These are phyloP conservation scores for Moxostoma hubbsi DNA, from an alignment of 2,797 vertebrate species.

Conservation along the genomic window DNA sequence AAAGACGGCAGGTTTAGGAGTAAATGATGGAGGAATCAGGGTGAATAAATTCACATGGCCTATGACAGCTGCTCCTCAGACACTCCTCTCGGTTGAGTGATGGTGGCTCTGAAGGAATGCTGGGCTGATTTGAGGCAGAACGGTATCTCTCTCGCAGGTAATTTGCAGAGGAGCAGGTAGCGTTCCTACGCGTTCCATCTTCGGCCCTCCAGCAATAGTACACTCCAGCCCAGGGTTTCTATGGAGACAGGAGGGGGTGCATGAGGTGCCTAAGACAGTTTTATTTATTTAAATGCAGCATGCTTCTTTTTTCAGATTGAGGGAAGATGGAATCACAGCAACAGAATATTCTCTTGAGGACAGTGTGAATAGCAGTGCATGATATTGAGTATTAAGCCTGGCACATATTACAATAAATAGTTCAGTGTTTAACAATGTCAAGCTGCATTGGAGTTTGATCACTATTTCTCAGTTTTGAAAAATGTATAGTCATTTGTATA, in stretches of 20 bases:
- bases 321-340: conserved; percentile 34
- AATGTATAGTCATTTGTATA: neutral
- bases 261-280: conserved; percentile 46
- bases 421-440: conserved; percentile 5
- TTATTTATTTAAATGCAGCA: conserved; percentile 58
- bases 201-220: conserved; percentile 47
- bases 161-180: conserved; percentile 52
- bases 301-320: conserved; percentile 38
- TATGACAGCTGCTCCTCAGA: conserved; percentile 57
- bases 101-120: conserved; percentile 33
- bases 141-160: conserved; percentile 45
- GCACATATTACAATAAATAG: conserved; percentile 3
- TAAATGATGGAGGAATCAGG: conserved; percentile 53
- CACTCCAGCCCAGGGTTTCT: conserved; percentile 55
- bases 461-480: neutral
- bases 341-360: conserved; percentile 31
- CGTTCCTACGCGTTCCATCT: conserved; percentile 47
- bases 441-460: neutral
- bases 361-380: conserved; percentile 11
- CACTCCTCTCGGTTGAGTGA: conserved; percentile 45
- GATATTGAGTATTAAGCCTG: conserved; percentile 24
- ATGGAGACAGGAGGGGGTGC: conserved; percentile 56
- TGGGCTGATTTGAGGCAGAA: conserved; percentile 53
- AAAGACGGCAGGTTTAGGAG: conserved; percentile 36
- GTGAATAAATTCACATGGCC: conserved; percentile 25